Percentiles rank a stretch among this genome's conserved stretches.
Evolutionary conservation across 2,797 vertebrate genomes (phyloP).

Genomic region (Picus viridis): DNA sequence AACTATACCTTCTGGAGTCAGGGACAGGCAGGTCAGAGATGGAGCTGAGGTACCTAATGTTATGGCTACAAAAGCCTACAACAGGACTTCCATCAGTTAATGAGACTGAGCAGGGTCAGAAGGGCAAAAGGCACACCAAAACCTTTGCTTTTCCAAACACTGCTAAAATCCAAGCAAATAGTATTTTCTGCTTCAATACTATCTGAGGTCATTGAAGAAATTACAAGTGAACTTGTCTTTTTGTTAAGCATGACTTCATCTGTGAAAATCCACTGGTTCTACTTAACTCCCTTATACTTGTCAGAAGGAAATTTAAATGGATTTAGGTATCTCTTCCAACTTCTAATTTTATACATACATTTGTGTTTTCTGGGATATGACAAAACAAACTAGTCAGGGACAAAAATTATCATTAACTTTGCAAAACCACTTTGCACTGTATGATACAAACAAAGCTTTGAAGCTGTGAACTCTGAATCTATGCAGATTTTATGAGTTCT

Average conservation of each 20-base stretch:
- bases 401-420: neutral
- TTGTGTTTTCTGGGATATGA: neutral
- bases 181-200: constrained; percentile 18
- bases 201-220: neutral
- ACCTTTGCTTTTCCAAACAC: constrained; percentile 36
- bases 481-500: neutral
- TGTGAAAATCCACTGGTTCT: constrained; percentile 8
- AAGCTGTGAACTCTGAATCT: neutral
- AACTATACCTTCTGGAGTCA: neutral
- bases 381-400: neutral
- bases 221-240: neutral
- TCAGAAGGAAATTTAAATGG: neutral
- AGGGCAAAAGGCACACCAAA: neutral
- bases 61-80: neutral
- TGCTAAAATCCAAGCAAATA: constrained; percentile 9
- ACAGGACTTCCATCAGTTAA: neutral
- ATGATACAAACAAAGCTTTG: neutral
- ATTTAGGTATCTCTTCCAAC: neutral
- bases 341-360: neutral
- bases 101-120: neutral
- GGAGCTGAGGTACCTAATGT: neutral
- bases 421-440: neutral
- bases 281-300: neutral
- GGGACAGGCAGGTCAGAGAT: neutral
- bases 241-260: neutral